phyloP scores from a whole-genome alignment of 2,797 vertebrate genomes.

The Betta splendens region DNA sequence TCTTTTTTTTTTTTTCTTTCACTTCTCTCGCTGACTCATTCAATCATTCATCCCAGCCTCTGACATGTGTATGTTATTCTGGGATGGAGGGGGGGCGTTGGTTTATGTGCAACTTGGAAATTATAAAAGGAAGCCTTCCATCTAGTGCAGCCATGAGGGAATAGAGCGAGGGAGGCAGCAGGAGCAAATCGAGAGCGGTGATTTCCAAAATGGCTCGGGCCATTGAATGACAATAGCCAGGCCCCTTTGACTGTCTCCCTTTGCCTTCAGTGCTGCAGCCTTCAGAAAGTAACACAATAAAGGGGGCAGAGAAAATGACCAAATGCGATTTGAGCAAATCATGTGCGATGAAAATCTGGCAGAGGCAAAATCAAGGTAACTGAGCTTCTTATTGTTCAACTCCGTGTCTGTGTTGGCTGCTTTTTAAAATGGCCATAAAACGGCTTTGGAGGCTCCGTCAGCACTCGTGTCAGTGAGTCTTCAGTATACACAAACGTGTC shows the following conservation, averaged over 20 bases:
- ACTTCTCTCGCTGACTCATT: slow-evolving; percentile 33
- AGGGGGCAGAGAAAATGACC: slow-evolving; percentile 61
- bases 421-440: slow-evolving; percentile 29
- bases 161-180: slow-evolving; percentile 75
- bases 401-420: slow-evolving; percentile 26
- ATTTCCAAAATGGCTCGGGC: slow-evolving; percentile 78
- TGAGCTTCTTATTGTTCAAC: slow-evolving; percentile 49
- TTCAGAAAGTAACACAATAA: slow-evolving; percentile 66
- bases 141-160: slow-evolving; percentile 81
- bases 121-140: slow-evolving; percentile 84
- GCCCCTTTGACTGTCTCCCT: slow-evolving; percentile 57
- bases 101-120: slow-evolving; percentile 78
- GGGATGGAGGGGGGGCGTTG: slow-evolving; percentile 47
- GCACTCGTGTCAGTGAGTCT: slow-evolving; percentile 9
- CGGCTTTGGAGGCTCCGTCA: slow-evolving; percentile 13
- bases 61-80: slow-evolving; percentile 52
- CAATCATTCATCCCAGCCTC: slow-evolving; percentile 41
- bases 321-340: slow-evolving; percentile 75
- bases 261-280: slow-evolving; percentile 59
- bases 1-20: slow-evolving; percentile 12
- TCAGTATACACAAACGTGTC: slow-evolving; percentile 8
- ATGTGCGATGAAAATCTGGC: slow-evolving; percentile 74
- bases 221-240: slow-evolving; percentile 88
- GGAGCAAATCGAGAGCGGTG: slow-evolving; percentile 77
- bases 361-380: slow-evolving; percentile 69